Percentiles rank a stretch among this genome's conserved stretches.
Evolutionary conservation across 2,113 vertebrate genomes (phyloP).

Genomic region (Chlamydotis undulata): DNA sequence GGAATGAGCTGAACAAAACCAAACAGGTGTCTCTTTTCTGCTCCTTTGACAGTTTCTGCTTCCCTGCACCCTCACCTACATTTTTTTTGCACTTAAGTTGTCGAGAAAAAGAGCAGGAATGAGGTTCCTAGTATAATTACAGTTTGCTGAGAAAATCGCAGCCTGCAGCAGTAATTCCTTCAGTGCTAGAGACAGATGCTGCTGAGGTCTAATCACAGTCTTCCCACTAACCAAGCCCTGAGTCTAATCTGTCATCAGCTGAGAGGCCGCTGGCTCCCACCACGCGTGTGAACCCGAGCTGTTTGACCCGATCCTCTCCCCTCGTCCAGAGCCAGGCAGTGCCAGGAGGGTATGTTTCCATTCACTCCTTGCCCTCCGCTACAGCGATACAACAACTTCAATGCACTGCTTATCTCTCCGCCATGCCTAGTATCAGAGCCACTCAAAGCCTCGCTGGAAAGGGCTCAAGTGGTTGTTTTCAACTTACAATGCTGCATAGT

Average conservation of each 20-base stretch:
- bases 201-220: slow-evolving; percentile 34
- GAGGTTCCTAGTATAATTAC: slow-evolving; percentile 39
- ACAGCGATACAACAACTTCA: slow-evolving; percentile 1
- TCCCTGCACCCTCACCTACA: background rate
- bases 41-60: background rate
- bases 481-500: background rate
- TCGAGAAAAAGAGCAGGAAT: slow-evolving; percentile 21
- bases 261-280: slow-evolving; percentile 2
- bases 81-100: background rate
- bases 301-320: background rate
- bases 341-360: slow-evolving; percentile 43
- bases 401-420: slow-evolving; percentile 36
- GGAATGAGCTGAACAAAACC: background rate
- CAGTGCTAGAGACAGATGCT: slow-evolving; percentile 33
- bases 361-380: slow-evolving; percentile 19
- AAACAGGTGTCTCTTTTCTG: background rate
- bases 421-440: background rate
- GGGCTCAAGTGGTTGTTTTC: slow-evolving; percentile 50
- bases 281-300: background rate
- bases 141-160: slow-evolving; percentile 38
- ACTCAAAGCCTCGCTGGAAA: slow-evolving; percentile 9
- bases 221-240: slow-evolving; percentile 39
- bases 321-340: background rate
- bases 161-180: slow-evolving; percentile 42
- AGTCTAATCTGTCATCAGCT: slow-evolving; percentile 60